Evolutionary conservation across 2,888 invertebrate genomes (phyloP), one percentile per base, ranked within the genome.

Genomic region (Unio pictorum): DNA sequence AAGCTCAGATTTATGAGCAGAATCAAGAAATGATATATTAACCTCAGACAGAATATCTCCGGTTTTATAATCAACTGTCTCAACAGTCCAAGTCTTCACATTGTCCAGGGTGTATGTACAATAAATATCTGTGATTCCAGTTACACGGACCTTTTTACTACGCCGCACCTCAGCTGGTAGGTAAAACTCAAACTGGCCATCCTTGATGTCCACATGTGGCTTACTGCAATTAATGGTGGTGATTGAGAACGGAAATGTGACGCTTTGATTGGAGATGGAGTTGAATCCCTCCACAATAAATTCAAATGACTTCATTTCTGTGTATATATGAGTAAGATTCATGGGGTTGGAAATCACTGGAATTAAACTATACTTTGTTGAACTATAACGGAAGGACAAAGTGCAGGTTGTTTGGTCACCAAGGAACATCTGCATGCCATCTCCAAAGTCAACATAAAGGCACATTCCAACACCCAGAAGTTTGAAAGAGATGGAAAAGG

Each of bases 101-200:
- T 88, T 88, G 1, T 80, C 64, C n/a, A 82, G 74, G 1, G 83
- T 85, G 7, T 71, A 56, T 0, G 76, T 72, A 73, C 88, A 88
- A 30, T 71, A 62, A 3, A 88, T 81, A 62, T 79, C 74, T 11
- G 84, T 81, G 6, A 71, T 66, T 11, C 84, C 86, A 3, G 76
- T 66, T 8, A 86, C 60, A 28, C 67, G 58, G 66, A 81, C 76
- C 28, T 70, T 45, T 4, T 34, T 20, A 4, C 54, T 64, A 28
- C 55, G 57, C n/a, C 23, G 34, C 20, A 34, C 26, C 23, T 56
- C 18, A 20, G 59, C 20, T 7, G 71, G 67, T 20, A 55, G 23
- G 34, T 69, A 67, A 34, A 74, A 69, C 17, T 64, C 20, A 7
- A 57, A 28, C 4, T 60, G 34, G 30, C 77, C 70, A 54, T 84